Evolutionary conservation across 2,888 invertebrate genomes (phyloP).

Genomic region (Drosophila gaucha): DNA sequence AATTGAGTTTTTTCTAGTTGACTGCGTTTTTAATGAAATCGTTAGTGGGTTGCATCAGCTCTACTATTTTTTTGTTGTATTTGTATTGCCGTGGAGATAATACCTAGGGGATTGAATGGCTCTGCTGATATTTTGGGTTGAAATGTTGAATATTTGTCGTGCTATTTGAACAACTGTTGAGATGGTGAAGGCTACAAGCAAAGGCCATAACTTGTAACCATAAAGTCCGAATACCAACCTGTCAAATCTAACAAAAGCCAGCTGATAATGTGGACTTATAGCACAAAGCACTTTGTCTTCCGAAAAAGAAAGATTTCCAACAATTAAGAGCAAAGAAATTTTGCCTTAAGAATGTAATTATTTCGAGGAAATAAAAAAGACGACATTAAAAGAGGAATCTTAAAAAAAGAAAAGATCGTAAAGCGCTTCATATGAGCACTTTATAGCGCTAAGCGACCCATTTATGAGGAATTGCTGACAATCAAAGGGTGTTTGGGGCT

Average conservation of each 20-base stretch:
- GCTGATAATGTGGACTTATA: conserved; percentile 2
- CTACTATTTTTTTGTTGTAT: conserved; percentile 24
- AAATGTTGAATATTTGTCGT: conserved; percentile 32
- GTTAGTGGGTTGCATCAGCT: conserved; percentile 63
- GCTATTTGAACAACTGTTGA: conserved; percentile 68
- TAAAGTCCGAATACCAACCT: conserved; percentile 24
- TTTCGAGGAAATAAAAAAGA: conserved; percentile 43
- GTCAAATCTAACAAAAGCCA: conserved; percentile 28
- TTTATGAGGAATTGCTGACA: conserved; percentile 46
- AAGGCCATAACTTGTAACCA: conserved; percentile 6
- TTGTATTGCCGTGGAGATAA: conserved; percentile 73
- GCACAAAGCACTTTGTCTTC: conserved; percentile 4
- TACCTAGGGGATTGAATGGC: conserved; percentile 53
- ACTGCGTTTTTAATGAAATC: conserved; percentile 81
- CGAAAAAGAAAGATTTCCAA: conserved; percentile 4
- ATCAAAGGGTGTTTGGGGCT: neutral
- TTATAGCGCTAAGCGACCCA: conserved; percentile 44
- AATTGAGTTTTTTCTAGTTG: conserved; percentile 82
- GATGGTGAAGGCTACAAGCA: conserved; percentile 1
- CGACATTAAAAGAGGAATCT: conserved; percentile 45
- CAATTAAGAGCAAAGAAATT: conserved; percentile 34
- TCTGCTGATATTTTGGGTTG: conserved; percentile 35
- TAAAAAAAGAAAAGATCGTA: conserved; percentile 33
- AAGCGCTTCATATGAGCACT: conserved; percentile 34
- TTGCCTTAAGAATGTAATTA: conserved; percentile 57